Base-by-base conservation (phyloP, 2,888 invertebrate genomes). In the Acrocyrtus sp. region DNA sequence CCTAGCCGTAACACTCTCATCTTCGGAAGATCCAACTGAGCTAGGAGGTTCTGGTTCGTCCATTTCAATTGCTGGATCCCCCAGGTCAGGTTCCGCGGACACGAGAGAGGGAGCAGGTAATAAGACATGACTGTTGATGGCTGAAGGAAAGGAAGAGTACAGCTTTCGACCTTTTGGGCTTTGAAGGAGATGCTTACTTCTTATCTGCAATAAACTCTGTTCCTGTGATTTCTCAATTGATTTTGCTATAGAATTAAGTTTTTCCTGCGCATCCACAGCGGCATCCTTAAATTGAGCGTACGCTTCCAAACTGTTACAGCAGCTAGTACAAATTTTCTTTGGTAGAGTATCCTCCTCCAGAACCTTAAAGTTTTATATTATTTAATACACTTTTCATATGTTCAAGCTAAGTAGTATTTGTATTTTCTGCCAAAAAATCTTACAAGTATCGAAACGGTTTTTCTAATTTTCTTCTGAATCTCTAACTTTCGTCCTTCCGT, bases 391-490 rank as follows among this genome's bases (percentile, higher is more conserved):
- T 43, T 39, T 27, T 8, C 21, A 45, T n/a, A 63, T 51, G 53
- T 26, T 10, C 21, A 53, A n/a, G 26, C 10, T 53, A 56, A n/a
- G n/a, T 29, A 47, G 12, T 24, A 41, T 12, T 15, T 21, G 6
- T n/a, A n/a, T n/a, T n/a, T n/a, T n/a, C n/a, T n/a, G n/a, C n/a
- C n/a, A n/a, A n/a, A 17, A 34, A 56, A 60, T 47, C 61, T 74
- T 69, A 80, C 81, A 43, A 80, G 57, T 54, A 81, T 80, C 6
- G 78, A 67, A 22, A 81, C 65, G 0, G 81, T 79, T 65, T 80
- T 81, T 27, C 81, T 39, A 57, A 81, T 81, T 62, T 80, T 81
- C 45, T 81, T 80, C 5, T 79, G 74, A 29, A 81, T 62, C 41
- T 77, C 78, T 0, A 81, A 65, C n/a, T 80, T 41, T 53, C 70